A percentile compares a stretch with the other conserved stretches of the same genome.
Conservation (phyloP, 1,140 invertebrate species). For the Tribolium castaneum region DNA sequence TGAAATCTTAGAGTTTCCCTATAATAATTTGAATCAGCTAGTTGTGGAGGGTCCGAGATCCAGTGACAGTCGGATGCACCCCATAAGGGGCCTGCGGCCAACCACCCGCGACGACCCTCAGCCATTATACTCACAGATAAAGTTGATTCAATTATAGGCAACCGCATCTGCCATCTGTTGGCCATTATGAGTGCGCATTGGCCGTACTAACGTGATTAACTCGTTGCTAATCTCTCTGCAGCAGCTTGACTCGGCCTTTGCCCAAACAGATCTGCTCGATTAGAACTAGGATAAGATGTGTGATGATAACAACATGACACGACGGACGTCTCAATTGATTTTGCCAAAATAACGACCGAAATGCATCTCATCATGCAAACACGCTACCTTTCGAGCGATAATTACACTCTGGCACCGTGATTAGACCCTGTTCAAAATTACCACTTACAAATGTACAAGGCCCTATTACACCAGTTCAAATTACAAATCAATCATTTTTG, state of each 20-base stretch:
- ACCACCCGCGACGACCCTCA: constrained; percentile 61
- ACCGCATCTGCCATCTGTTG: constrained; percentile 64
- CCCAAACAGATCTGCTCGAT: constrained; percentile 49
- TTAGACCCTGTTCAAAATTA: constrained; percentile 47
- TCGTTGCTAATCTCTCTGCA: constrained; percentile 61
- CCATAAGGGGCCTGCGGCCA: constrained; percentile 45
- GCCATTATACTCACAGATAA: constrained; percentile 63
- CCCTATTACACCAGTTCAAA: constrained; percentile 33
- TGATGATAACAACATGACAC: constrained; percentile 29
- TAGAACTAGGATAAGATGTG: constrained; percentile 53
- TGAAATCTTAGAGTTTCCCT: background rate
- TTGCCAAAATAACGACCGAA: background rate
- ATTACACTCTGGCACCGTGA: constrained; percentile 41
- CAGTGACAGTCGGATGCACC: constrained; percentile 54
- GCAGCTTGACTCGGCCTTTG: constrained; percentile 56
- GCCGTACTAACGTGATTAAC: constrained; percentile 63
- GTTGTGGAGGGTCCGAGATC: constrained; percentile 23
- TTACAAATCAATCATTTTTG: constrained; percentile 43
- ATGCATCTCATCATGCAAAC: constrained; percentile 29
- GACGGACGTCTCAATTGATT: constrained; percentile 30
- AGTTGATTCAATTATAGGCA: constrained; percentile 64
- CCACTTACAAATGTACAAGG: constrained; percentile 9
- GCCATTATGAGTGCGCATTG: constrained; percentile 63
- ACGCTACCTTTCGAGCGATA: constrained; percentile 37
- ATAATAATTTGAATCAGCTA: constrained; percentile 39